A percentile compares a stretch with the other conserved stretches of the same genome.
Conservation (phyloP, 2,888 invertebrate species). For the Trachelus iudaicus region DNA sequence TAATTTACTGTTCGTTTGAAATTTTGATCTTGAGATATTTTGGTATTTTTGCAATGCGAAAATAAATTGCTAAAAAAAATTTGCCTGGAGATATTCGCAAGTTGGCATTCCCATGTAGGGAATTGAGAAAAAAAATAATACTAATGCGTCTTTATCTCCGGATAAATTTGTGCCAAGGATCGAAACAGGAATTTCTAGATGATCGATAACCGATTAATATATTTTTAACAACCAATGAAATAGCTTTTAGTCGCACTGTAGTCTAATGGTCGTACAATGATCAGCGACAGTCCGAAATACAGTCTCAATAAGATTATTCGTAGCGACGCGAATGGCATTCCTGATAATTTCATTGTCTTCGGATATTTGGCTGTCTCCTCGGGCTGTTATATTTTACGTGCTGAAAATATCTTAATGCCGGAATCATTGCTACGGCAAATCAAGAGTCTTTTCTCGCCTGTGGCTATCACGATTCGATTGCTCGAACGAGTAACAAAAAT, state of each 20-base stretch:
- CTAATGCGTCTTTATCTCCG: neutral
- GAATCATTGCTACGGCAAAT: slow-evolving; percentile 28
- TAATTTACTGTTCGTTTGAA: neutral
- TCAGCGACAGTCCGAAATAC: neutral
- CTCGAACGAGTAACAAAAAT: neutral
- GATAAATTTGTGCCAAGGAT: slow-evolving; percentile 1
- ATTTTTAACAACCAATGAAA: neutral
- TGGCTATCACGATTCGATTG: neutral
- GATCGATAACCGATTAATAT: neutral
- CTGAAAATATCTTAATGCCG: slow-evolving; percentile 37
- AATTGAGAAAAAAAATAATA: neutral
- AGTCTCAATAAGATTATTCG: slow-evolving; percentile 33
- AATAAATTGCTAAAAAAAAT: neutral
- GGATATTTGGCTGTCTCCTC: slow-evolving; percentile 21
- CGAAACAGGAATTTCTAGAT: neutral
- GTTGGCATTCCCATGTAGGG: neutral
- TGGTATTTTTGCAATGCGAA: neutral
- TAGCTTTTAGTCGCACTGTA: neutral
- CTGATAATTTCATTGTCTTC: slow-evolving; percentile 37
- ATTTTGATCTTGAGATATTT: neutral
- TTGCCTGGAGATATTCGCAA: neutral
- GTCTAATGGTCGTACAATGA: neutral
- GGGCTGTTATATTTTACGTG: slow-evolving; percentile 38
- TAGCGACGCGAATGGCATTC: slow-evolving; percentile 31
- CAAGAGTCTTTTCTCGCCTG: neutral